These are phyloP conservation scores for Brachionus rotundiformis DNA, from an alignment of 1,140 invertebrate species.

Conservation along the genomic window DNA sequence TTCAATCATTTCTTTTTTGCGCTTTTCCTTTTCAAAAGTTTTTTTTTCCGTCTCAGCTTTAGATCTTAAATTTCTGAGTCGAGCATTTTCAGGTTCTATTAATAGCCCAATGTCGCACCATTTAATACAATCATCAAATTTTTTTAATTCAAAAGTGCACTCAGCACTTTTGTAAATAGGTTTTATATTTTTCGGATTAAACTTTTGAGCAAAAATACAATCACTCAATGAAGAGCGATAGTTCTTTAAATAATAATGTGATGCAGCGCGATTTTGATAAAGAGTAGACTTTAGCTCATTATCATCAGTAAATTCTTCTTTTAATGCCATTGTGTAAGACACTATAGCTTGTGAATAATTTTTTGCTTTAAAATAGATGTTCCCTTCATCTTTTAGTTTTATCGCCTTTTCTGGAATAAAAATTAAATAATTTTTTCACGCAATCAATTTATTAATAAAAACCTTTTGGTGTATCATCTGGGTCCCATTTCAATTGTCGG, in stretches of 20 bases:
- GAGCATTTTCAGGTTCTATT: constrained; percentile 67
- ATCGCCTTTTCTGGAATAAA: constrained; percentile 24
- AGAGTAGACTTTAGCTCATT: neutral
- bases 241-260: constrained; percentile 38
- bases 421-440: neutral
- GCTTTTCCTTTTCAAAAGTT: constrained; percentile 53
- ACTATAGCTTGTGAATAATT: constrained; percentile 37
- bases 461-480: constrained; percentile 44
- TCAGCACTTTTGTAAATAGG: constrained; percentile 73
- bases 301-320: constrained; percentile 9
- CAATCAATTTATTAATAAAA: neutral
- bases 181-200: constrained; percentile 78
- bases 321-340: constrained; percentile 39
- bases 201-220: constrained; percentile 74
- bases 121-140: constrained; percentile 73
- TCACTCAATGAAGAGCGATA: constrained; percentile 70
- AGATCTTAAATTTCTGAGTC: constrained; percentile 68
- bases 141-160: constrained; percentile 71
- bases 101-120: constrained; percentile 69
- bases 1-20: constrained; percentile 35
- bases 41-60: constrained; percentile 68
- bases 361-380: constrained; percentile 40
- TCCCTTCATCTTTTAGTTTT: constrained; percentile 50
- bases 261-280: constrained; percentile 23
- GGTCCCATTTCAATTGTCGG: constrained; percentile 51